Base-by-base conservation (phyloP, 1,140 invertebrate species). In the Thaumetopoea pityocampa region DNA sequence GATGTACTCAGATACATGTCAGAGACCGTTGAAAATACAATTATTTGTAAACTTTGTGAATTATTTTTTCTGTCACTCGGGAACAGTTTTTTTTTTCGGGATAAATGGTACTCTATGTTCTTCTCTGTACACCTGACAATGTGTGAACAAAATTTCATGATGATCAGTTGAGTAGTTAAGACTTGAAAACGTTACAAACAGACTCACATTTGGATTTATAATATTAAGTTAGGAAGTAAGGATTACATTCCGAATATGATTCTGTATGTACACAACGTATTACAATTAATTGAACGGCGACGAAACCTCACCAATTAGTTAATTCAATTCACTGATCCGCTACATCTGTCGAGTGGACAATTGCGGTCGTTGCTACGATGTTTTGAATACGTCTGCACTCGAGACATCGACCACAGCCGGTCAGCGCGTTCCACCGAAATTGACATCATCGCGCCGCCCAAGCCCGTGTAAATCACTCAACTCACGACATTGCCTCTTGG, bases 401-500 rank as follows among this genome's bases (percentile, higher is more conserved):
- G 12, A 5, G 2, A 28, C 12, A 9, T 28, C 9, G 2, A 12
- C 11, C 11, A 10, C 12, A 28, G 2, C 1, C 12, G 8, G 28
- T 17, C 16, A 23, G 14, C 27, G 14, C 35, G n/a, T n/a, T n/a
- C n/a, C 33, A 28, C 18, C 15, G 24, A 23, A 26, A 50, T 54
- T 51, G 45, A 62, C 44, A 56, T 54, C 48, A 51, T 56, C 52
- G 41, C 32, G 22, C 41, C 34, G 45, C 17, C 32, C 30, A 55
- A 53, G 37, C 34, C 38, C 26, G 44, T 55, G 57, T 67, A 71
- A 74, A 76, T 77, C 70, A 69, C 59, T 77, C 68, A 66, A 67
- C 60, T 41, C 40, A 50, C 59, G 69, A 70, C 67, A 72, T 72
- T 67, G 55, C 45, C 78, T 72, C 70, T 72, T 26, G 52, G 71